A percentile compares a stretch with the other conserved stretches of the same genome.
Conservation (phyloP, 1,140 invertebrate genomes). For the Drepana arcuata region DNA sequence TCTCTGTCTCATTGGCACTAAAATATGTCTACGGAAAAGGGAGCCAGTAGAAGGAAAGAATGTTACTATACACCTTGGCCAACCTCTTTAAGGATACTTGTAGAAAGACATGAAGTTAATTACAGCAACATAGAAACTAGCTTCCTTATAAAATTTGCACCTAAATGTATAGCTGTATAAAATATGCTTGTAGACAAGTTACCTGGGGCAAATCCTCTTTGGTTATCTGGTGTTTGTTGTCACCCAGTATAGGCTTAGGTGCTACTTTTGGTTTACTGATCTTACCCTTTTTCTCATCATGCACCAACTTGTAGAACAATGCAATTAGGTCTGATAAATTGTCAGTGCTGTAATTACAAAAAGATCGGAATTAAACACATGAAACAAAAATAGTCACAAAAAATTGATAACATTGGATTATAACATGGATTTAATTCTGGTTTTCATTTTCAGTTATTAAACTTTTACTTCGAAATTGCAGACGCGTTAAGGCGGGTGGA, state of each 20-base stretch:
- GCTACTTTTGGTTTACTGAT: slow-evolving; percentile 62
- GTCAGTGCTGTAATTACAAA: slow-evolving; percentile 52
- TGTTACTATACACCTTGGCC: too few relatives aligned
- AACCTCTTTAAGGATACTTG: too few relatives aligned
- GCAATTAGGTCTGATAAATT: slow-evolving; percentile 56
- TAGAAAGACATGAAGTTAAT: too few relatives aligned
- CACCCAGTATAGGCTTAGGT: slow-evolving; percentile 63
- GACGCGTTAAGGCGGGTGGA: too few relatives aligned
- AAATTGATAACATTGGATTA: not conserved
- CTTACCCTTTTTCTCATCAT: slow-evolving; percentile 59
- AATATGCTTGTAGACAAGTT: too few relatives aligned
- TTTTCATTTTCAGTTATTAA: not conserved
- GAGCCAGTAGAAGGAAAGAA: too few relatives aligned
- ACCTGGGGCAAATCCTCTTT: slow-evolving; percentile 70
- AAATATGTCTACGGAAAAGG: too few relatives aligned
- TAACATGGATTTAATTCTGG: not conserved
- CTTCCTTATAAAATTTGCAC: too few relatives aligned
- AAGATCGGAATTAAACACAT: slow-evolving; percentile 1
- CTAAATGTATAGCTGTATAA: too few relatives aligned
- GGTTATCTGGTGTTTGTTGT: slow-evolving; percentile 62
- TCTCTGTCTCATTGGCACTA: too few relatives aligned
- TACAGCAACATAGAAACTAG: too few relatives aligned
- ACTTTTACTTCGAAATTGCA: not conserved
- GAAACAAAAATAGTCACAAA: slow-evolving; percentile 5
- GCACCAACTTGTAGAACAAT: slow-evolving; percentile 61